Percentiles rank a stretch among this genome's conserved stretches.
phyloP scores from a whole-genome alignment of 2,113 vertebrate species.

The Pachycephala philippinensis region DNA sequence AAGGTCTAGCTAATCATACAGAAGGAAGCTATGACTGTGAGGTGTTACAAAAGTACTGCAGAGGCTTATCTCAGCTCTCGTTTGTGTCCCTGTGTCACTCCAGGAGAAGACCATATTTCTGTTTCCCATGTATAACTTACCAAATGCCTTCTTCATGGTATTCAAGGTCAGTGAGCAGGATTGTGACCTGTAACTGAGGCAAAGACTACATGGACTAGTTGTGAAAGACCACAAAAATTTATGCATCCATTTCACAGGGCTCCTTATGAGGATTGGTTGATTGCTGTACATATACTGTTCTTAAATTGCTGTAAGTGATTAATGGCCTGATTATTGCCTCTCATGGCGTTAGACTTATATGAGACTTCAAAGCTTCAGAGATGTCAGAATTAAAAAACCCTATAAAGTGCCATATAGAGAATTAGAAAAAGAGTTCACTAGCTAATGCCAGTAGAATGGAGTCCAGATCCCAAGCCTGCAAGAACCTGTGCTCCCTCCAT shows the following conservation, averaged over 20 bases:
- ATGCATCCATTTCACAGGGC: background rate
- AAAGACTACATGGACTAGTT: background rate
- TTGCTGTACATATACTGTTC: background rate
- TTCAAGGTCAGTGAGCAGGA: background rate
- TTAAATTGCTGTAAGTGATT: background rate
- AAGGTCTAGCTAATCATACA: background rate
- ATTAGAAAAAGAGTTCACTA: background rate
- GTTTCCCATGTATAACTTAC: background rate
- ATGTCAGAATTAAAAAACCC: background rate
- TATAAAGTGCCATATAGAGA: background rate
- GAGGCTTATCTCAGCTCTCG: background rate
- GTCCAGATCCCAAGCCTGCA: background rate
- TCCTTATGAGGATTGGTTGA: background rate
- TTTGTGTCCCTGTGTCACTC: background rate
- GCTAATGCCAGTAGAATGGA: background rate
- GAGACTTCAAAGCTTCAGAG: background rate
- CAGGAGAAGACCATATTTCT: background rate
- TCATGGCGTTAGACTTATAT: background rate
- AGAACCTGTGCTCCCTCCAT: background rate
- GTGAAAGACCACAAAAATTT: background rate
- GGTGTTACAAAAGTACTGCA: background rate
- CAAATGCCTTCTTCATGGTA: background rate
- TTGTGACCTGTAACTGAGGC: background rate
- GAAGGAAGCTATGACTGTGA: background rate
- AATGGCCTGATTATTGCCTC: background rate